These are phyloP conservation scores for Byasa hedistus DNA, from an alignment of 2,888 invertebrate genomes.

Conservation along the genomic window DNA sequence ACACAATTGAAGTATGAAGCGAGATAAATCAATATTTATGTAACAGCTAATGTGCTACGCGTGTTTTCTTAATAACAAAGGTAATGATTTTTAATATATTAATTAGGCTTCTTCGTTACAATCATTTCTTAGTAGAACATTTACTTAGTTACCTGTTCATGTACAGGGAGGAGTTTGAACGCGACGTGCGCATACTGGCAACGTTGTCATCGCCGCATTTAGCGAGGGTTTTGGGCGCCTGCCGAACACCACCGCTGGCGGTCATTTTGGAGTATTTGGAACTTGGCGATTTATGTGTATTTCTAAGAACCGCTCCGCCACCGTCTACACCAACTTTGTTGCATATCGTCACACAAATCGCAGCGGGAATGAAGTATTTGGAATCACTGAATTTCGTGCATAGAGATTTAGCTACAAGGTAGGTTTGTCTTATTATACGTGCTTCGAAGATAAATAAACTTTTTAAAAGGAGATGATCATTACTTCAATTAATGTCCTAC, in stretches of 20 bases:
- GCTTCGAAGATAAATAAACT: neutral
- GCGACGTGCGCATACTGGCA: constrained; percentile 91
- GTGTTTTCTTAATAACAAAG: too few species aligned
- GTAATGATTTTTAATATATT: too few species aligned
- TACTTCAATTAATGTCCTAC: neutral
- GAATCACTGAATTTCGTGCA: constrained; percentile 94
- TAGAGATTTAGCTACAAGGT: constrained; percentile 91
- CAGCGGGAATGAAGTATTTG: constrained; percentile 94
- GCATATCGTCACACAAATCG: constrained; percentile 91
- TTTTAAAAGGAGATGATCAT: neutral
- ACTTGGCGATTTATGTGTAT: constrained; percentile 89
- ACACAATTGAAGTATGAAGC: too few species aligned
- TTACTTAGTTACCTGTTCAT: neutral
- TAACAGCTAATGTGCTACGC: too few species aligned
- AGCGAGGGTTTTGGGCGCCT: constrained; percentile 87
- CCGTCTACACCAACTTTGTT: constrained; percentile 84
- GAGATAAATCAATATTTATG: too few species aligned
- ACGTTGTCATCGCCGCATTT: constrained; percentile 89
- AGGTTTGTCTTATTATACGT: constrained; percentile 31
- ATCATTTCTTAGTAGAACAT: neutral
- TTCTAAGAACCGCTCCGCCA: constrained; percentile 85
- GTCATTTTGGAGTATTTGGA: constrained; percentile 92
- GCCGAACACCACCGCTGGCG: constrained; percentile 87
- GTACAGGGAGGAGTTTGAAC: constrained; percentile 88
- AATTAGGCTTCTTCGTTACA: too few species aligned